Conservation (phyloP, 2,113 vertebrate genomes). For the Paramisgurnus dabryanus region DNA sequence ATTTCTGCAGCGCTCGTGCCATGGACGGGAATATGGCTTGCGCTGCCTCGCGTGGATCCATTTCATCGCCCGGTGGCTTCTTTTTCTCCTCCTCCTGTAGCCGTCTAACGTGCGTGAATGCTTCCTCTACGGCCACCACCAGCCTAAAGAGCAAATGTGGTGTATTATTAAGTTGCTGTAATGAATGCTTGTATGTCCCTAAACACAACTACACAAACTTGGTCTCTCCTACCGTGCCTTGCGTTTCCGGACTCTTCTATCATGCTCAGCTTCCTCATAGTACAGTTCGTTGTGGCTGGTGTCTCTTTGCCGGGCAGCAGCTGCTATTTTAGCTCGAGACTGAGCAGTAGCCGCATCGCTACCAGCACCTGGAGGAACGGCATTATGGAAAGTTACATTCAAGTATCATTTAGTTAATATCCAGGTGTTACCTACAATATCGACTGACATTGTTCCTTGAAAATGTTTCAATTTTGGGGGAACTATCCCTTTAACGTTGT, state of each 20-base stretch:
- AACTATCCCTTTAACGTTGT: too few relatives aligned
- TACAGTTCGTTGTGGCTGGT: slow-evolving; percentile 92
- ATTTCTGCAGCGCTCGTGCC: slow-evolving; percentile 94
- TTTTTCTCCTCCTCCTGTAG: slow-evolving; percentile 91
- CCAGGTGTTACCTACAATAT: not conserved
- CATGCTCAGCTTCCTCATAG: slow-evolving; percentile 93
- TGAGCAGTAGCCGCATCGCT: slow-evolving; percentile 79
- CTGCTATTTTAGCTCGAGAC: slow-evolving; percentile 86
- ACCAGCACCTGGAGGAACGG: slow-evolving; percentile 70
- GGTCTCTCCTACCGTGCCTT: slow-evolving; percentile 78
- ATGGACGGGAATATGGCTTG: slow-evolving; percentile 98
- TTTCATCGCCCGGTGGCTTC: slow-evolving; percentile 87
- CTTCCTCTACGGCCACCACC: slow-evolving; percentile 93
- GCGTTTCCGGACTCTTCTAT: slow-evolving; percentile 88
- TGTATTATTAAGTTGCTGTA: not conserved
- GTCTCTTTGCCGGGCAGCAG: slow-evolving; percentile 83
- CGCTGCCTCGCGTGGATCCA: slow-evolving; percentile 93
- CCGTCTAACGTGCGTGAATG: slow-evolving; percentile 92
- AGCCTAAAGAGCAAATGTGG: slow-evolving; percentile 70
- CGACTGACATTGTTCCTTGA: not conserved
- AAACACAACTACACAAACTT: not conserved
- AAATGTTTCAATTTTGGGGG: too few relatives aligned
- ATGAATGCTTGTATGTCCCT: too few relatives aligned
- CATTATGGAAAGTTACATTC: not conserved
- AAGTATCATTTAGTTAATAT: too few relatives aligned